Base-by-base conservation (phyloP, 2,888 invertebrate species). In the Oscheius myriophilus region DNA sequence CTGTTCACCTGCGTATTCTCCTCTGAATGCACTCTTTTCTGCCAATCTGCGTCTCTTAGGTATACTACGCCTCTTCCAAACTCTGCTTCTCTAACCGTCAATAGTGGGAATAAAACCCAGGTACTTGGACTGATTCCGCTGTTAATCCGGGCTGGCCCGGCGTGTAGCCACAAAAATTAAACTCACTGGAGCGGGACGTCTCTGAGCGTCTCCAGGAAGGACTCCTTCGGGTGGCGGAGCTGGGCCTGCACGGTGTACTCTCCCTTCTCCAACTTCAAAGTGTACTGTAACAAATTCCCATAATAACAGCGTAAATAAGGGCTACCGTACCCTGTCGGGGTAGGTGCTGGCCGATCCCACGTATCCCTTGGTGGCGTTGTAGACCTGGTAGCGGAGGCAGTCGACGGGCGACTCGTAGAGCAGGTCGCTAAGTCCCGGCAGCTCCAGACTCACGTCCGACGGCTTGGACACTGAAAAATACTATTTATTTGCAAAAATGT, bases 381-480 rank as follows among this genome's bases (percentile, higher is more conserved):
- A 97, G 72, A 97, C 86, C 93, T 96, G 93, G 96, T 76, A 70
- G 3, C 97, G 90, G 88, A 97, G 95, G 9, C 94, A 92, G 88
- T 97, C 96, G 87, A 92, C 95, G 88, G 96, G 95, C 0, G 92
- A 93, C 88, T 98, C 97, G 87, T 98, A 98, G 49, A 98, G 89
- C 86, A 93, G 90, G 85, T 93, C 92, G 87, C 93, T 93, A 45
- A 98, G 90, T 85, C 92, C 92, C 0, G 93, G 91, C 0, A 92
- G 90, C 52, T 94, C 91, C 23, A 81, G 72, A 41, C 67, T 71
- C 21, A 78, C 69, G 52, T 81, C 82, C 21, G 70, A 61, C 12
- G 72, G 42, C 66, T 84, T 82, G 11, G 67, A 59, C 11, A 84
- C 84, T 84, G 72, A 68, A 83, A 71, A n/a, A 25, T 23, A 23